These are phyloP conservation scores for Trichogramma pretiosum DNA, from an alignment of 1,140 invertebrate species.

Conservation along the genomic window DNA sequence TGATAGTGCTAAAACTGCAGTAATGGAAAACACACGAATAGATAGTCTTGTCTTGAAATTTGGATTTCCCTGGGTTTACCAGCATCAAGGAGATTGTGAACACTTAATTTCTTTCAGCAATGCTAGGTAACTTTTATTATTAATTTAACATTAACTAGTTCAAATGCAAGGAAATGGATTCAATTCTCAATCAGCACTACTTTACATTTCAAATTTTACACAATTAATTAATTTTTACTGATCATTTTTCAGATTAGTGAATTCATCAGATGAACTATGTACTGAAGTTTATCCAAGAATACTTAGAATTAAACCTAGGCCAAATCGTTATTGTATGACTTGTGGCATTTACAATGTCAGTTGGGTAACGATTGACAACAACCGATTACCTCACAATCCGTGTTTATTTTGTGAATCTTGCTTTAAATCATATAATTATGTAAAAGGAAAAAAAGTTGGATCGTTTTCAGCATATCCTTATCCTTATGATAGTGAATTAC, in stretches of 20 bases:
- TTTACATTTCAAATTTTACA: no score
- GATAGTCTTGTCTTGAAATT: slow-evolving; percentile 56
- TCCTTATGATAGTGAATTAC: slow-evolving; percentile 25
- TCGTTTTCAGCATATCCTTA: slow-evolving; percentile 40
- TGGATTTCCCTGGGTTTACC: slow-evolving; percentile 74
- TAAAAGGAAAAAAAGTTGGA: slow-evolving; percentile 46
- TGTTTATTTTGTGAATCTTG: slow-evolving; percentile 58
- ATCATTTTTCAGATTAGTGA: slow-evolving; percentile 48
- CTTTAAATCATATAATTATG: slow-evolving; percentile 56
- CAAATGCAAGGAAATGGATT: no score
- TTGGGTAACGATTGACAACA: slow-evolving; percentile 53
- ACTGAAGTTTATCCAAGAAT: slow-evolving; percentile 47
- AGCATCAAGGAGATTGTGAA: slow-evolving; percentile 84
- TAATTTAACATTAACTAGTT: slow-evolving; percentile 7
- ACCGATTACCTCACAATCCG: slow-evolving; percentile 55
- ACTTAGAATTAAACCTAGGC: slow-evolving; percentile 35
- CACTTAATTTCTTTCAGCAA: slow-evolving; percentile 74
- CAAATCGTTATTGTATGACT: slow-evolving; percentile 46
- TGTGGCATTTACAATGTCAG: slow-evolving; percentile 45
- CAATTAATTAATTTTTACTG: no score
- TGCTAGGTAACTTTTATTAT: slow-evolving; percentile 43
- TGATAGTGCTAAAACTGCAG: slow-evolving; percentile 47
- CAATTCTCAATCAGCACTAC: no score
- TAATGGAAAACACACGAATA: slow-evolving; percentile 56
- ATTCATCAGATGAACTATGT: slow-evolving; percentile 41